Percentiles rank a stretch among this genome's conserved stretches.
These are phyloP conservation scores for Wiebesia pumilae DNA, from an alignment of 1,140 invertebrate species.

Conservation along the genomic window DNA sequence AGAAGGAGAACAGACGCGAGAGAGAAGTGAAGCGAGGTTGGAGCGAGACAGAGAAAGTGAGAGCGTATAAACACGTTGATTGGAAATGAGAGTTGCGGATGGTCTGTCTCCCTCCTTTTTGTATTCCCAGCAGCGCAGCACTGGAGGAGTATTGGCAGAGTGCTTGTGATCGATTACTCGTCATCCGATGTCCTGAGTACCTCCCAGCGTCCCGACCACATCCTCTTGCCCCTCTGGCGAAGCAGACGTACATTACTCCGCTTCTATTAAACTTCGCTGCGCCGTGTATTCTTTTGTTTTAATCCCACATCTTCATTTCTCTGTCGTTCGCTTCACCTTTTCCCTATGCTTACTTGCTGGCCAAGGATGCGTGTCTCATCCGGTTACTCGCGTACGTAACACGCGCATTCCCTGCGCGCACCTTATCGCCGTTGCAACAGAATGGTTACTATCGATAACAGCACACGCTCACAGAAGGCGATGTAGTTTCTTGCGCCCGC, in stretches of 20 bases:
- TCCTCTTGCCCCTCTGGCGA: conserved; percentile 55
- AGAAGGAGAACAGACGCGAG: conserved; percentile 41
- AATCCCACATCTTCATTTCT: not conserved
- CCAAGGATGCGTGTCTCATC: not conserved
- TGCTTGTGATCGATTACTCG: conserved; percentile 72
- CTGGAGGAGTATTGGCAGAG: conserved; percentile 66
- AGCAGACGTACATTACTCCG: conserved; percentile 63
- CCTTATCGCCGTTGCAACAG: not conserved
- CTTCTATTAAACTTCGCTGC: not conserved
- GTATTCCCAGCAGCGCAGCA: conserved; percentile 32
- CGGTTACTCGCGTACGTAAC: not conserved
- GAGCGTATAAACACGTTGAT: conserved; percentile 51
- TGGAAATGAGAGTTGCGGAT: conserved; percentile 62
- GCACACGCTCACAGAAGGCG: not conserved
- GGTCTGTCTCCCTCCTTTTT: conserved; percentile 42
- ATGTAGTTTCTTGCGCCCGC: not conserved
- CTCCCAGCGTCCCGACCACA: conserved; percentile 52
- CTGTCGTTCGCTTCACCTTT: not conserved
- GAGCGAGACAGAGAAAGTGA: not conserved
- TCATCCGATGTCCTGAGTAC: conserved; percentile 68
- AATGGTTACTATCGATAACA: not conserved
- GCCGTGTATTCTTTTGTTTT: not conserved
- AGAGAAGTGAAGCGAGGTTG: conserved; percentile 35
- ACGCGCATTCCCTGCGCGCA: not conserved
- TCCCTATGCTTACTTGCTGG: not conserved